These are phyloP conservation scores for Eurytoma californica DNA, from an alignment of 2,888 invertebrate species.

Conservation along the genomic window DNA sequence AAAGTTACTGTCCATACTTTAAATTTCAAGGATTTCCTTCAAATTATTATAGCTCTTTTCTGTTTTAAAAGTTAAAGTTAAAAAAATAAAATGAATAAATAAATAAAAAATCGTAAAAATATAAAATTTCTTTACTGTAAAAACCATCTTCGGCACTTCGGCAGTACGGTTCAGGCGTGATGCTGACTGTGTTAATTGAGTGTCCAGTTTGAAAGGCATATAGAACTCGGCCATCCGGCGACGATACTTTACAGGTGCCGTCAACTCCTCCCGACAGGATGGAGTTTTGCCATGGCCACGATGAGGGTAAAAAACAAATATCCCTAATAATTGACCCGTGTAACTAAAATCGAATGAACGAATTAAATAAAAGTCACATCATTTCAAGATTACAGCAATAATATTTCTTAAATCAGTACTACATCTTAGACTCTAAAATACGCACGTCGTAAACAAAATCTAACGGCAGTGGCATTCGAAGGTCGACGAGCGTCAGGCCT, in stretches of 20 bases:
- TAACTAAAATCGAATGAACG: constrained; percentile 65
- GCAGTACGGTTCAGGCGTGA: constrained; percentile 74
- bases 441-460: constrained; percentile 76
- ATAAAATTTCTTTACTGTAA: constrained; percentile 67
- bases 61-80: neutral
- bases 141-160: constrained; percentile 72
- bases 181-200: constrained; percentile 73
- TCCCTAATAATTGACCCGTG: constrained; percentile 74
- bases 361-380: neutral
- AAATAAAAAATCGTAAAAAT: neutral
- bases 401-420: neutral
- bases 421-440: constrained; percentile 17
- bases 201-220: constrained; percentile 74
- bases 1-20: neutral
- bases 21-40: too few species aligned
- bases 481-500: constrained; percentile 75
- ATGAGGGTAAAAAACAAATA: constrained; percentile 74
- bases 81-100: neutral
- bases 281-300: constrained; percentile 76
- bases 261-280: constrained; percentile 73
- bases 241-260: constrained; percentile 75
- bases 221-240: constrained; percentile 73
- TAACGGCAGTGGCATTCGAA: constrained; percentile 76
- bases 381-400: neutral
- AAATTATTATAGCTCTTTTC: too few species aligned